Conservation (phyloP, 2,888 invertebrate genomes). For the Timandra comae region DNA sequence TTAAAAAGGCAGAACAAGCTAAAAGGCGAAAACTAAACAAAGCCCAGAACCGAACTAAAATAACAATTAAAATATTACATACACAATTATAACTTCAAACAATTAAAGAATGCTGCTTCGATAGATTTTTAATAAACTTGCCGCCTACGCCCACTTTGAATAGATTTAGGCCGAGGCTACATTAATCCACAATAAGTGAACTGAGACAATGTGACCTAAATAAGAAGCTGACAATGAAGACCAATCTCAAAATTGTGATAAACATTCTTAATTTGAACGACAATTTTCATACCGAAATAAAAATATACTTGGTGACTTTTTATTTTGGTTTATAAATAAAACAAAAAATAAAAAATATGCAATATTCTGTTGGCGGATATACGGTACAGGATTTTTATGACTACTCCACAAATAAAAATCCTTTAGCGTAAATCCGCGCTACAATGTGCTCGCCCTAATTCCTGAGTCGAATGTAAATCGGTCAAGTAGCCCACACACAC, state of each 20-base stretch:
- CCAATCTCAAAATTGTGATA: not conserved
- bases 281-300: too few species aligned
- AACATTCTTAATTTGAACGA: too few species aligned
- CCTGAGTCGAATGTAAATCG: conserved; percentile 11
- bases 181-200: conserved; percentile 25
- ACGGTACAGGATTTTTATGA: too few species aligned
- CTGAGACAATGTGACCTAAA: conserved; percentile 25
- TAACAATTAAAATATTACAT: too few species aligned
- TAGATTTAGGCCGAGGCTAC: conserved; percentile 27
- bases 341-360: too few species aligned
- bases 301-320: too few species aligned
- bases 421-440: conserved; percentile 7
- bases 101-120: conserved; percentile 1
- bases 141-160: conserved; percentile 15
- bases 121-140: conserved; percentile 10
- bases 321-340: too few species aligned
- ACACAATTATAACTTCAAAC: conserved; percentile 1
- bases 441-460: conserved; percentile 16
- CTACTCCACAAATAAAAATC: too few species aligned
- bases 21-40: too few species aligned
- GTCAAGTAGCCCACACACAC: conserved; percentile 16
- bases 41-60: too few species aligned
- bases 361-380: too few species aligned
- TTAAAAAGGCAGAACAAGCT: too few species aligned
- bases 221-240: conserved; percentile 5